A percentile compares a stretch with the other conserved stretches of the same genome.
Evolutionary conservation across 2,797 vertebrate species (phyloP).

Genomic region (Enteromius radiatus): DNA sequence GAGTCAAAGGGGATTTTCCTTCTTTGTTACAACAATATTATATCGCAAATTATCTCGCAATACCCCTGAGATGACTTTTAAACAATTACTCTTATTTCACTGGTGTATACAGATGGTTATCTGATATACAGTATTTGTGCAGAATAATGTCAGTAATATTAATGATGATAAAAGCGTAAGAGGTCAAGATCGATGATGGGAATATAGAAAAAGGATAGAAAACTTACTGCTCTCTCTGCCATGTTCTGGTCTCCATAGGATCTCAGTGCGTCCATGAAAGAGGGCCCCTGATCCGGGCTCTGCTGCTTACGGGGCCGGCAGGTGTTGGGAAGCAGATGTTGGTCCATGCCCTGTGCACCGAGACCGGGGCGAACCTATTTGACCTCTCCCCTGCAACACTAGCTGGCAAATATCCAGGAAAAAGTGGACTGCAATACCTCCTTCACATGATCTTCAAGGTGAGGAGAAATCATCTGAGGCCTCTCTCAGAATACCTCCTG

Average conservation of each 20-base stretch:
- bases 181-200: background rate
- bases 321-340: constrained; percentile 88
- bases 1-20: constrained; percentile 10
- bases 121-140: constrained; percentile 1
- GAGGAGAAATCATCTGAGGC: constrained; percentile 16
- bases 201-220: background rate
- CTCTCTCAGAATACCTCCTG: constrained; percentile 1
- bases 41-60: background rate
- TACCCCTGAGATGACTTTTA: background rate
- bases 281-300: constrained; percentile 79
- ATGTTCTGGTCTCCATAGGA: constrained; percentile 71
- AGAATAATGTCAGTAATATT: background rate
- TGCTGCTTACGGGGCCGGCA: constrained; percentile 80
- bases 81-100: constrained; percentile 16
- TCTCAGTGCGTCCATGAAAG: constrained; percentile 81
- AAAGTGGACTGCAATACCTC: constrained; percentile 75
- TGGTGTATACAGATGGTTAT: background rate
- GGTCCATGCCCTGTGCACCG: constrained; percentile 85
- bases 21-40: background rate
- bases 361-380: constrained; percentile 88
- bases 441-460: constrained; percentile 86
- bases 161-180: background rate
- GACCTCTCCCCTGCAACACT: constrained; percentile 78
- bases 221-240: background rate
- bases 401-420: constrained; percentile 79